Conservation (phyloP, 2,797 vertebrate species). For the Anomalospiza imberbis region DNA sequence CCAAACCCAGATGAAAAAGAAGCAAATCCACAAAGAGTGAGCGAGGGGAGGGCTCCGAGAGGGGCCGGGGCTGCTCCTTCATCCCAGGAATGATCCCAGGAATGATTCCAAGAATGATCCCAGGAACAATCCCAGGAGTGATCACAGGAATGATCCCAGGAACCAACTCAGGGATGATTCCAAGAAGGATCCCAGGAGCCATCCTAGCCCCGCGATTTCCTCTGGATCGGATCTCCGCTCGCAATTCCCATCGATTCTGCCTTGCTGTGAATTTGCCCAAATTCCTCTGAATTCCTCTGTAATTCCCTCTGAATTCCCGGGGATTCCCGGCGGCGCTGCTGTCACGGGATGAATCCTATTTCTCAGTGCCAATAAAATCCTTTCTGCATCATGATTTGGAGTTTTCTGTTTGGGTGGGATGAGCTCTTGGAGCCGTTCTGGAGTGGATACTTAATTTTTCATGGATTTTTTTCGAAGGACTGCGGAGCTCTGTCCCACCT, state of each 20-base stretch:
- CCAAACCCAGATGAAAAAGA: not conserved
- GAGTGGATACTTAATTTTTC: not conserved
- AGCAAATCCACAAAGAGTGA: not conserved
- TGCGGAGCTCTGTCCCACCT: not conserved
- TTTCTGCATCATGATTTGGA: not conserved
- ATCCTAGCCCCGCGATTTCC: too few relatives aligned
- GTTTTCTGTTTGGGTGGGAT: not conserved
- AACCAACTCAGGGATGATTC: not conserved
- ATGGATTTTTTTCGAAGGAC: not conserved
- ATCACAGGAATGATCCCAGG: not conserved
- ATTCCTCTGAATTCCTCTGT: not conserved
- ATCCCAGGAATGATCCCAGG: not conserved
- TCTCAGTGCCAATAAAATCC: not conserved
- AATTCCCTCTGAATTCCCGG: not conserved
- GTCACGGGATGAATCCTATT: not conserved
- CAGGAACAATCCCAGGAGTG: too few relatives aligned
- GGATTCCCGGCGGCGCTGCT: not conserved
- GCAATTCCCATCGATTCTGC: not conserved
- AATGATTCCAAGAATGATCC: too few relatives aligned
- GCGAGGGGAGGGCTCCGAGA: not conserved
- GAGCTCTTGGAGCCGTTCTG: not conserved
- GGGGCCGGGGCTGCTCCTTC: not conserved
- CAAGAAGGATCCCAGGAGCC: too few relatives aligned
- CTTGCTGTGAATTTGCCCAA: not conserved
- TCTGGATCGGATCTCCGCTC: not conserved